Evolutionary conservation across 1,140 invertebrate species (phyloP), one percentile per base, ranked within the genome.

Genomic region (Augochlora pura): DNA sequence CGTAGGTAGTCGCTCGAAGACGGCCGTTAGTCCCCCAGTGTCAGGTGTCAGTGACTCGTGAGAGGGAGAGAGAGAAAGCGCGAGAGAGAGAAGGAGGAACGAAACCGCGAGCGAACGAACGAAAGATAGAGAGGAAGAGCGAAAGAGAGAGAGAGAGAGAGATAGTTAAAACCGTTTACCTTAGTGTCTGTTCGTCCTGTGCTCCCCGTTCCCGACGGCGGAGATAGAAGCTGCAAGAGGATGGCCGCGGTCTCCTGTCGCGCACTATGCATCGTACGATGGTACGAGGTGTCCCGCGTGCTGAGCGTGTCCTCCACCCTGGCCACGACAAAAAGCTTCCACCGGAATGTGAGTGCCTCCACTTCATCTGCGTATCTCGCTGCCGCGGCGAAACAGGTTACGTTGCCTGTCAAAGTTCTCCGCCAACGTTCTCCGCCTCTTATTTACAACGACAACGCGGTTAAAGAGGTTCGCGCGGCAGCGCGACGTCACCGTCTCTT

Each of bases 171-270:
- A 59, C 23, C 9, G 21, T 18, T 64, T 42, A 25, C 21, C 8
- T 16, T 16, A 52, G 42, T 74, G 52, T 66, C n/a, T 18, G 18
- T 77, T 69, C 52, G 4, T n/a, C 6, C 9, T 27, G 59, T 59
- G 59, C 39, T 54, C 39, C 27, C 39, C 14, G 62, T 72, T 71
- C 54, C 16, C 60, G 14, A 66, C 60, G 49, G n/a, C 70, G 18
- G 1, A 70, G 18, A 79, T 46, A 10, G 23, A 21, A 42, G 2
- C 23, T 6, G 14, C 52, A 59, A 72, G 42, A 85, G 77, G 67
- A 91, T 91, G 91, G 90, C 90, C 77, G 87, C 89, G 57, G 90
- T 89, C 38, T 88, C 86, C 74, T 89, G 86, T 76, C 88, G 91
- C 18, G 83, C 89, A 59, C 81, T 91, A 14, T 82, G 87, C 64